A percentile compares a stretch with the other conserved stretches of the same genome.
phyloP scores from a whole-genome alignment of 2,797 vertebrate genomes.

The Intellagama lesueurii region DNA sequence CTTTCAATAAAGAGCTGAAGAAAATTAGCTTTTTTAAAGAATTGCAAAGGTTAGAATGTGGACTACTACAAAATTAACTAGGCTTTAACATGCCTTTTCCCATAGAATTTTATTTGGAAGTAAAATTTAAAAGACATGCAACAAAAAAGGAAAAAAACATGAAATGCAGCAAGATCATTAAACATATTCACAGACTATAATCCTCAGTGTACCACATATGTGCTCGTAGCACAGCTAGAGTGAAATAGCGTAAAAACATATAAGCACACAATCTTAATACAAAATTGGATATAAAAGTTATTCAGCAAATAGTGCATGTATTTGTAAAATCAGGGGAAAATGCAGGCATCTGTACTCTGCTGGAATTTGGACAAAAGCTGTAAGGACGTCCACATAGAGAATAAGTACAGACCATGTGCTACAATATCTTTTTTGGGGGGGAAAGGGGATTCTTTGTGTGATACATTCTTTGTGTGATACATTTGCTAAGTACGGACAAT shows the following conservation, averaged over 20 bases:
- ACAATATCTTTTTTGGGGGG: not conserved
- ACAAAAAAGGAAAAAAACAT: not conserved
- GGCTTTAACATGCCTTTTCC: not conserved
- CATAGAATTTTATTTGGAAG: not conserved
- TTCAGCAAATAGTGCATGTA: too few species aligned
- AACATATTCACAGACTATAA: not conserved
- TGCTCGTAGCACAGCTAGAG: not conserved
- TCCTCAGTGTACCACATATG: not conserved
- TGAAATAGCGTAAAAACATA: not conserved
- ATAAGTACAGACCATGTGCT: too few species aligned
- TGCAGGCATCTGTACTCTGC: not conserved
- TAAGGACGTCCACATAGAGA: too few species aligned
- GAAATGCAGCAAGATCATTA: not conserved
- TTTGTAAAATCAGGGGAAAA: not conserved
- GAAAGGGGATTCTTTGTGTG: not conserved
- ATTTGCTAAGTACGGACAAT: too few species aligned
- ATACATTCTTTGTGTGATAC: too few species aligned
- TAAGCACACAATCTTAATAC: not conserved
- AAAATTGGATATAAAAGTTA: not conserved
- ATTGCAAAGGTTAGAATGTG: not conserved
- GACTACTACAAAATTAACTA: not conserved
- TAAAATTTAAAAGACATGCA: not conserved
- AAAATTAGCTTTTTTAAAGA: not conserved
- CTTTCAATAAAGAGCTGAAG: slow-evolving; percentile 15
- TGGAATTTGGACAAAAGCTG: too few species aligned